phyloP scores from a whole-genome alignment of 2,797 vertebrate species.

The Lagodon rhomboides region DNA sequence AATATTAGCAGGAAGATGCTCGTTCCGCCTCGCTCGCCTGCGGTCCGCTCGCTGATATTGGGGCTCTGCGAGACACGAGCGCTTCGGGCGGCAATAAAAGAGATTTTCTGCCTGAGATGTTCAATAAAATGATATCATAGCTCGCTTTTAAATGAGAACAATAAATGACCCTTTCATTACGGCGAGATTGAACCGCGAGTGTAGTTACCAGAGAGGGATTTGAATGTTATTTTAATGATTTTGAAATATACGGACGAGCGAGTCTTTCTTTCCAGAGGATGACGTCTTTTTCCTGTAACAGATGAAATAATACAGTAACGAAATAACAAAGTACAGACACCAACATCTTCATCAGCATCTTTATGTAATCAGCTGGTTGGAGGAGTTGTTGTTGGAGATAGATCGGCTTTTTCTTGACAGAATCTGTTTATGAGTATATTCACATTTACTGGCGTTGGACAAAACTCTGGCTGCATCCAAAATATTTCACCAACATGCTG shows the following conservation, averaged over 20 bases:
- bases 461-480: too few species aligned
- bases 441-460: too few species aligned
- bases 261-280: neutral
- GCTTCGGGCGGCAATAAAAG: constrained; percentile 58
- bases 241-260: constrained; percentile 1
- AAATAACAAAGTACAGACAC: too few species aligned
- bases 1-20: constrained; percentile 22
- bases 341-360: too few species aligned
- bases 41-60: constrained; percentile 6
- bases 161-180: constrained; percentile 23
- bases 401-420: too few species aligned
- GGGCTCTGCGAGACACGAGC: neutral
- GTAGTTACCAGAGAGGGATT: constrained; percentile 13
- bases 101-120: constrained; percentile 54
- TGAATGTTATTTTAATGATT: constrained; percentile 35
- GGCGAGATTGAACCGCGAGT: neutral
- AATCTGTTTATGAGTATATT: too few species aligned
- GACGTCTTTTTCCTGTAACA: too few species aligned
- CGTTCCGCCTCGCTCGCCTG: neutral
- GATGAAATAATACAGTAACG: too few species aligned
- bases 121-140: constrained; percentile 41
- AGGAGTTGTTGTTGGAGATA: too few species aligned
- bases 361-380: too few species aligned
- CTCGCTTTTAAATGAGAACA: constrained; percentile 36
- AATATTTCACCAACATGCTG: too few species aligned